Base-by-base conservation (phyloP, 2,888 invertebrate genomes). In the Polietes domitor region DNA sequence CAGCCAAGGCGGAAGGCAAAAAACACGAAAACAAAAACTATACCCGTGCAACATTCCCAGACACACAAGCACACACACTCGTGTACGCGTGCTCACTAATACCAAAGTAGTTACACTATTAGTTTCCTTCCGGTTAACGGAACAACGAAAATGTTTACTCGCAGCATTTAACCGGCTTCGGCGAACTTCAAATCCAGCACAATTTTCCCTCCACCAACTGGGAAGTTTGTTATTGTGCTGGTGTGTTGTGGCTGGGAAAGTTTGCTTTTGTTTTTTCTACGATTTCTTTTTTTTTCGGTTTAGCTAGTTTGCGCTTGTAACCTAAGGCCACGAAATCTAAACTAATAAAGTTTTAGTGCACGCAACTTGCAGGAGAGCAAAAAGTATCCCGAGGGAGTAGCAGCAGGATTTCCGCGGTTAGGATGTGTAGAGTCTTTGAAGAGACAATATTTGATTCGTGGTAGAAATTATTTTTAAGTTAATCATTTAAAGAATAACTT, bases 51-150 rank as follows among this genome's bases (percentile, higher is more conserved):
- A 4, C 58, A 12, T 26, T 15, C 15, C 15, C 58, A 55, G 24
- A 58, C 24, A 58, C 58, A 58, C 58, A n/a, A n/a, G n/a, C n/a
- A n/a, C 58, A 55, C 15, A 58, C 24, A 58, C 58, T 26, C 58
- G 26, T n/a, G 32, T n/a, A 61, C 15, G 32, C 61, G 61, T 61
- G 61, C 32, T 61, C 17, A 32, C 61, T 61, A 61, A 61, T 61
- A 61, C 32, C 61, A 32, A 61, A 61, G 61, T 61, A 61, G 28
- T 61, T 61, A 61, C 61, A 61, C 61, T 61, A 61, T 61, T 61
- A 26, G 61, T 61, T 61, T 61, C 61, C 61, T 61, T 61, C 61
- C 61, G 61, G 61, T 61, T 61, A 61, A 61, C 28, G 61, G 61
- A 28, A 61, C 61, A 21, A 61, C 61, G 61, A 61, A 61, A 61